Evolutionary conservation across 2,888 invertebrate species (phyloP).

Genomic region (Perdita meconis): DNA sequence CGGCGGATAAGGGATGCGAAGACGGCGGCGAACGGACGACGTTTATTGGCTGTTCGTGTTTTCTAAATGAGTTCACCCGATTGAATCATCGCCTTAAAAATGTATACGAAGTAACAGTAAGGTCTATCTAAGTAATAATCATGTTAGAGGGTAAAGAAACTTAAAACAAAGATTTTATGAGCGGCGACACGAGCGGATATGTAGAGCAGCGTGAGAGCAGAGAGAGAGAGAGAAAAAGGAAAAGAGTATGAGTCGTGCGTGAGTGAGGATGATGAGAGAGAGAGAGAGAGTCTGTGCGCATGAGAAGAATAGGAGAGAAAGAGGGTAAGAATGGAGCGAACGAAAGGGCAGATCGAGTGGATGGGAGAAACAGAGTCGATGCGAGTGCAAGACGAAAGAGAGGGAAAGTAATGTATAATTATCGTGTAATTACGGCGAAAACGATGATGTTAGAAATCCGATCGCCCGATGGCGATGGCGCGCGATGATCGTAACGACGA

Average conservation of each 20-base stretch:
- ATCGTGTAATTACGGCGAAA: slow-evolving; percentile 80
- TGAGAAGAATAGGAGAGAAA: slow-evolving; percentile 42
- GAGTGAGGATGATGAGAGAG: too few species aligned
- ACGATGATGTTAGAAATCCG: slow-evolving; percentile 63
- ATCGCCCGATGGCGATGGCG: slow-evolving; percentile 59
- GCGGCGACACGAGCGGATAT: slow-evolving; percentile 71
- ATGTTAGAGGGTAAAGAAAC: slow-evolving; percentile 81
- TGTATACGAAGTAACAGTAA: slow-evolving; percentile 84
- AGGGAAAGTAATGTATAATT: slow-evolving; percentile 80
- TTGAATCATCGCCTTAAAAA: slow-evolving; percentile 85
- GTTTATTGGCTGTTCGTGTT: slow-evolving; percentile 82
- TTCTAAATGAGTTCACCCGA: slow-evolving; percentile 83
- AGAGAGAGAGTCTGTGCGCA: slow-evolving; percentile 3
- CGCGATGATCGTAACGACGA: slow-evolving; percentile 16
- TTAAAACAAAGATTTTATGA: slow-evolving; percentile 83
- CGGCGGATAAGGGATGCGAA: slow-evolving; percentile 44
- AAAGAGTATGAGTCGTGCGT: too few species aligned
- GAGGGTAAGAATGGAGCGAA: slow-evolving; percentile 15
- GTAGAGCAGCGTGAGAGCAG: slow-evolving; percentile 48
- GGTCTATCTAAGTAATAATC: slow-evolving; percentile 84
- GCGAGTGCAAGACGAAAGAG: slow-evolving; percentile 58
- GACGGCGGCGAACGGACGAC: slow-evolving; percentile 68
- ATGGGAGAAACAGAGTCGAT: slow-evolving; percentile 34
- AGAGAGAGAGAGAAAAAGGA: slow-evolving; percentile 44
- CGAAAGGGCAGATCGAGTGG: slow-evolving; percentile 60